Base-by-base conservation (phyloP, 2,797 vertebrate genomes). In the Gambusia yucatana region DNA sequence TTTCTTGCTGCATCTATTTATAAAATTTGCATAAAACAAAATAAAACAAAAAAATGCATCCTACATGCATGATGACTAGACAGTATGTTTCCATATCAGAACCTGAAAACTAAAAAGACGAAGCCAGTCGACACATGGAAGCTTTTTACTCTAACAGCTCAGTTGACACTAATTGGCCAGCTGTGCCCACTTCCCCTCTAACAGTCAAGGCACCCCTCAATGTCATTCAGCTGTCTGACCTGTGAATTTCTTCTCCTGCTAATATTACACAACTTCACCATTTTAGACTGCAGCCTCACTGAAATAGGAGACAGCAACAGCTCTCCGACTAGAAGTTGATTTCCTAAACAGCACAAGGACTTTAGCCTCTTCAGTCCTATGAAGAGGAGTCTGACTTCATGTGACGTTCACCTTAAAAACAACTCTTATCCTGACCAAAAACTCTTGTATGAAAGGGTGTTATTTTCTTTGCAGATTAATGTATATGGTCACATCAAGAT, bases 251-350 rank as follows among this genome's bases (percentile, higher is more conserved):
- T 52, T 17, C 55, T 46, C 43, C 20, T 46, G 67, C 67, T 71
- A 70, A 46, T 70, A 71, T 75, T 63, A 61, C 50, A 47, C 67
- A 46, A 59, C 55, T 72, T 55, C 52, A 36, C 28, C 0, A 6
- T 36, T 76, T 47, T 77, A 67, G 22, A 69, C 63, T 69, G 75
- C 76, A 70, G 65, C 48, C 65, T 43, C 63, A 43, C 14, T 71
- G 67, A 70, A 70, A 65, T 47, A 22, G 50, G 65, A 77, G 39
- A 55, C 63, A 50, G 33, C 13, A 52, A 6, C 3, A 17, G 39
- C 28, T 50, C 36, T 70, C 48, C 0, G 28, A 10, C 4, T 30
- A 9, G 3, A 65, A 52, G 63, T 46, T 17, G 25, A 44, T 71
- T 77, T 33, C 50, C 36, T 39, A 70, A 55, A 55, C 48, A 71